Evolutionary conservation across 2,113 vertebrate species (phyloP).

Genomic region (Proterorhinus semilunaris): DNA sequence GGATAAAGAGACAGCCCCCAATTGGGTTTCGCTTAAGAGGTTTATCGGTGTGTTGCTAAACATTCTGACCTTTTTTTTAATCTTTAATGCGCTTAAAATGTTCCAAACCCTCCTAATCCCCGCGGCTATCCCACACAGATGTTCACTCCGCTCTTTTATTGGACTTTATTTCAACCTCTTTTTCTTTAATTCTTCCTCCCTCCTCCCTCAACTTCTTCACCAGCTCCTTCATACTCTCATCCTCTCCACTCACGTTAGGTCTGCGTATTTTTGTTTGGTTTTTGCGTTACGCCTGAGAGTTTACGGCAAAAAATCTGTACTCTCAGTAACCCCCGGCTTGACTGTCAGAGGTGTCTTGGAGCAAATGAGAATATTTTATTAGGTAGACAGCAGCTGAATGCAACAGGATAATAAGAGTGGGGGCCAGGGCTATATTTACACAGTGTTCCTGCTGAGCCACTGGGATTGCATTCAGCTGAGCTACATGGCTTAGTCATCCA

Average conservation of each 20-base stretch:
- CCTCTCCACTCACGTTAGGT: conserved; percentile 18
- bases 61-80: conserved; percentile 82
- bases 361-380: conserved; percentile 45
- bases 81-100: conserved; percentile 84
- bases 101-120: conserved; percentile 78
- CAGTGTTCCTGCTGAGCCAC: conserved; percentile 35
- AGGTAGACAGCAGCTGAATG: conserved; percentile 23
- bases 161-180: conserved; percentile 71
- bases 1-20: conserved; percentile 75
- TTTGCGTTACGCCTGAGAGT: conserved; percentile 25
- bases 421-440: conserved; percentile 35
- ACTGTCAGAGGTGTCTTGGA: conserved; percentile 4
- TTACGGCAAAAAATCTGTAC: conserved; percentile 22
- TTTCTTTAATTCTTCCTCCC: conserved; percentile 20
- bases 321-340: conserved; percentile 19
- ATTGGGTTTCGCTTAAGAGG: conserved; percentile 79
- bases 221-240: conserved; percentile 13
- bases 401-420: conserved; percentile 51
- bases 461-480: conserved; percentile 18
- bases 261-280: conserved; percentile 56
- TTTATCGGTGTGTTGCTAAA: conserved; percentile 80
- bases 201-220: neutral
- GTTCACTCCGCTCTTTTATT: conserved; percentile 77
- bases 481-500: conserved; percentile 25
- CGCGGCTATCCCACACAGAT: conserved; percentile 78